Evolutionary conservation across 2,797 vertebrate species (phyloP), one percentile per base, ranked within the genome.

Genomic region (Siniperca obscura): DNA sequence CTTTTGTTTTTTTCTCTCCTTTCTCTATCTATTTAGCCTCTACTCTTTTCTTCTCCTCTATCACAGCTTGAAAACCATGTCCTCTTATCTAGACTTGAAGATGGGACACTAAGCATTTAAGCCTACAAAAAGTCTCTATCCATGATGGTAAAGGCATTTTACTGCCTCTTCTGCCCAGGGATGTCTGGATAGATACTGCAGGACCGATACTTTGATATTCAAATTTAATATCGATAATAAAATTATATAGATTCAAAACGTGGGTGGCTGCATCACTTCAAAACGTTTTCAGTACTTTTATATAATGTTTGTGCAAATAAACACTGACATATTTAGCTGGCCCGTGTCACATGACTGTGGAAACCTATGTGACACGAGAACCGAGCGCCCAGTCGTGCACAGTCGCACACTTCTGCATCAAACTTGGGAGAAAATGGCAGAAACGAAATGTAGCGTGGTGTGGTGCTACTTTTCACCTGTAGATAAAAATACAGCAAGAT

Each of bases 61-160:
- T 55, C 19, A 65, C 57, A 81, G 71, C 56, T 78, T 91, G 78
- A 88, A 84, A 81, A 76, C 36, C 50, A 46, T 87, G 67, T 85
- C 69, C 81, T 67, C 62, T 78, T 76, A 81, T 81, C 83, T 61
- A 19, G 34, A 52, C 50, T 34, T 48, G 38, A 55, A 71, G 25
- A 50, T 57, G 40, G 17, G 74, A 89, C 69, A 68, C 79, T 74
- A 82, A 83, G 75, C 69, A 70, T 82, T 87, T 64, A 89, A 89
- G 70, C 56, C 78, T 68, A 65, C 46, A 76, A 79, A 69, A 70
- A 88, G 61, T 64, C 21, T 87, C 46, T 55, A 38, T 72, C 34
- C 48, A 61, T 66, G 62, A 74, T 85, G 71, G n/a, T 57, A 6
- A 87, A 83, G 55, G 83, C 66, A 30, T 81, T 87, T 87, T 79